Evolutionary conservation across 2,113 vertebrate genomes (phyloP), one percentile per base, ranked within the genome.

Genomic region (Campylorhamphus procurvoides): DNA sequence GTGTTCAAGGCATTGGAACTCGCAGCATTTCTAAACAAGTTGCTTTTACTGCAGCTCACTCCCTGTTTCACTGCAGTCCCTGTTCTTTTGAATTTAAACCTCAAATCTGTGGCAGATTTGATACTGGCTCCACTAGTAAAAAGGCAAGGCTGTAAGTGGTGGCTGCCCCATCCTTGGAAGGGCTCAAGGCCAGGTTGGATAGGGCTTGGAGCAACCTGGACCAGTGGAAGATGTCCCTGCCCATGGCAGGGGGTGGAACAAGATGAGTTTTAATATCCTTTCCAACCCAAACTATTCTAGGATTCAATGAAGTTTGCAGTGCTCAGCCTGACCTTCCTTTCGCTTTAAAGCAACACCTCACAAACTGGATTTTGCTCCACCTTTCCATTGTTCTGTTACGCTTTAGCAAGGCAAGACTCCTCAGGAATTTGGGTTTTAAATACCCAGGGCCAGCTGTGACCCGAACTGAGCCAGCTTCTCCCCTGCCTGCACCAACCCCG

Each of bases 1-100:
- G 93, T 89, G 92, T 89, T 90, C 62, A 18, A 87, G 89, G 73
- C 93, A 84, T 88, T 94, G 59, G 79, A 90, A 94, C 84, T 83
- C 25, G 55, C 85, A 81, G 85, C 79, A 9, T 92, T 96, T 93
- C 83, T 55, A 78, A 94, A 78, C 68, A 64, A 90, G 86, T 80
- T 62, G 89, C 69, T 92, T 96, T 84, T 25, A 56, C 67, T n/a
- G 91, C 93, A 81, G 86, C 66, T 96, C 63, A 11, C 56, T 59
- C 1, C 0, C 29, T 35, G 66, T 42, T 91, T 87, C 40, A 18
- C 83, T 56, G 94, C 86, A 83, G 81, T 60, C 62, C 47, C 17
- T 0, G 1, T 27, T 89, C 67, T 49, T 58, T 82, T 2, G 29
- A 47, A 35, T 55, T 89, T 82, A 90, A 90, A 75, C 37, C 64